Base-by-base conservation (phyloP, 2,113 vertebrate species). In the Ceyx cyanopectus region DNA sequence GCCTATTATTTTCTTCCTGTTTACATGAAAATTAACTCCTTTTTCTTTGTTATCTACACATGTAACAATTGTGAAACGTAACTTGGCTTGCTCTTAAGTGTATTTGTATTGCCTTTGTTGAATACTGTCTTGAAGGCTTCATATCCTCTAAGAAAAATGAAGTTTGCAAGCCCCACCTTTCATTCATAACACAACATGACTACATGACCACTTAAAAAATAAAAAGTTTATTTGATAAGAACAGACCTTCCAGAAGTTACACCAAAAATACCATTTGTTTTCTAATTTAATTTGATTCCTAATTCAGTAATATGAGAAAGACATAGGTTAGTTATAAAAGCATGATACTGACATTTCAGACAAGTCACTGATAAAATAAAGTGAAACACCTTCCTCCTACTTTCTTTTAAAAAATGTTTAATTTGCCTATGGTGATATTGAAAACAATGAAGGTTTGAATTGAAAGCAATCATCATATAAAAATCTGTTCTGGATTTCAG, bases 171-270 rank as follows among this genome's bases (percentile, higher is more conserved):
- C 12, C 23, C 13, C 18, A 80, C 5, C 10, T 54, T 90, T 81
- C 62, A 81, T 30, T 92, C 9, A 65, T 3, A 10, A 92, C 24
- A 63, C 32, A 93, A 81, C 27, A 41, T 2, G 17, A 62, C 37
- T 66, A 63, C 12, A 24, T 9, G 27, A 90, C 27, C n/a, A 45
- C 10, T 12, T 37, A 32, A 24, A 51, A 45, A 43, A 29, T 74
- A 56, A 79, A 23, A 68, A 37, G 23, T 95, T 95, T 93, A 94
- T 96, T 95, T 81, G 27, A 43, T 84, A 85, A 68, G 22, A 81
- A 83, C 26, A 77, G 19, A 50, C 62, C 7, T 20, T 90, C 32
- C 2, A 83, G 40, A 26, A 82, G 53, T 81, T 87, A 80, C 30
- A 89, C 5, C 7, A 81, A 40, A 53, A 58, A 41, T 3, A 7